A percentile compares a stretch with the other conserved stretches of the same genome.
These are phyloP conservation scores for Capra hircus DNA, from an alignment of 2,113 vertebrate species.

Conservation along the genomic window DNA sequence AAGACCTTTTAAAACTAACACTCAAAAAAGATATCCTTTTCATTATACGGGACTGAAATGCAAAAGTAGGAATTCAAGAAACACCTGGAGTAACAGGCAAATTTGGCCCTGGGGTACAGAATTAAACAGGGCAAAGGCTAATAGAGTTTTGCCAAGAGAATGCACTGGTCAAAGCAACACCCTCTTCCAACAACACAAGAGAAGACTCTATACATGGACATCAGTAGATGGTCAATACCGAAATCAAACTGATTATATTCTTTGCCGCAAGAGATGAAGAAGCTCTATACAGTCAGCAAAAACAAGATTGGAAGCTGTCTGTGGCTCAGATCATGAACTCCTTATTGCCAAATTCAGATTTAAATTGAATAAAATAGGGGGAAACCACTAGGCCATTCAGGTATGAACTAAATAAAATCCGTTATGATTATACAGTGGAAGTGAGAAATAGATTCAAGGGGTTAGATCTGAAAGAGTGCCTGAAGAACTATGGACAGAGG, in stretches of 20 bases:
- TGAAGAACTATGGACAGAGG: neutral
- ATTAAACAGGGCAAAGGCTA: neutral
- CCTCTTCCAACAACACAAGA: neutral
- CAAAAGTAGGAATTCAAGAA: neutral
- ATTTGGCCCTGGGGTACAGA: neutral
- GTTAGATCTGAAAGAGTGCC: neutral
- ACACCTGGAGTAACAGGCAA: neutral
- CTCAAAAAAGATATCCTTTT: neutral
- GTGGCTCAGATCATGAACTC: neutral
- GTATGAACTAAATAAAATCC: neutral
- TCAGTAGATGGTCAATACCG: neutral
- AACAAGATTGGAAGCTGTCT: neutral
- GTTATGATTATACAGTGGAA: neutral
- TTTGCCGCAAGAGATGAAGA: neutral
- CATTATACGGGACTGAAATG: neutral
- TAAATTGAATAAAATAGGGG: neutral
- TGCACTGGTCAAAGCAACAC: neutral
- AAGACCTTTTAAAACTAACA: neutral
- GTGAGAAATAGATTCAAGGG: neutral
- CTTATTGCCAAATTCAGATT: neutral
- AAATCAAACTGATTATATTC: neutral
- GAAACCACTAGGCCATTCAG: neutral
- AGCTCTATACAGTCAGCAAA: neutral
- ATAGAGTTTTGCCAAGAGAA: neutral
- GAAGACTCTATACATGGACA: neutral